These are phyloP conservation scores for Emmelina monodactyla DNA, from an alignment of 2,888 invertebrate genomes.

Conservation along the genomic window DNA sequence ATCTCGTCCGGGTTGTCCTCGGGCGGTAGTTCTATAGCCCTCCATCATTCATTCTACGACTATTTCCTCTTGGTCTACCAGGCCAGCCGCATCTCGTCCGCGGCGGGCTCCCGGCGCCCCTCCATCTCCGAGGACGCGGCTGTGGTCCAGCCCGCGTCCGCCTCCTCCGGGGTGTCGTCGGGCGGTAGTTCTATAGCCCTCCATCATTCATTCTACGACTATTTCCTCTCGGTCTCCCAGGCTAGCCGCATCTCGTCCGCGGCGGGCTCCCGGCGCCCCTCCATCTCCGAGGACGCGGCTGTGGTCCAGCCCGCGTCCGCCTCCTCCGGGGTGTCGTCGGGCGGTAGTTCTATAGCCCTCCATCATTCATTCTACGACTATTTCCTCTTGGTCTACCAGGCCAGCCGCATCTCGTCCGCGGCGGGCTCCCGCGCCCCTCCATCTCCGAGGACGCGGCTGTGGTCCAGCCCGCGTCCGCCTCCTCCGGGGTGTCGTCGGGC, in stretches of 20 bases:
- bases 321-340: conserved; percentile 51
- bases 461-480: conserved; percentile 32
- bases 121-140: conserved; percentile 45
- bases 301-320: conserved; percentile 36
- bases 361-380: no score
- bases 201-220: background rate
- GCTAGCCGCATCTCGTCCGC: conserved; percentile 54
- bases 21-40: conserved; percentile 47
- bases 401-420: conserved; percentile 52
- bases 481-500: conserved; percentile 51
- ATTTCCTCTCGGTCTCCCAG: conserved; percentile 23
- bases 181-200: conserved; percentile 48
- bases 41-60: no score
- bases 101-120: conserved; percentile 50
- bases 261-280: conserved; percentile 50
- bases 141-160: conserved; percentile 31
- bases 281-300: conserved; percentile 41
- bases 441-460: conserved; percentile 41
- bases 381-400: no score
- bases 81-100: conserved; percentile 55
- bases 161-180: conserved; percentile 50
- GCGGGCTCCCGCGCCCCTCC: conserved; percentile 53
- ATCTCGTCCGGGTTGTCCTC: conserved; percentile 54
- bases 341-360: conserved; percentile 48
- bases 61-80: conserved; percentile 24